Evolutionary conservation across 2,113 vertebrate species (phyloP).

Genomic region (Orycteropus afer): DNA sequence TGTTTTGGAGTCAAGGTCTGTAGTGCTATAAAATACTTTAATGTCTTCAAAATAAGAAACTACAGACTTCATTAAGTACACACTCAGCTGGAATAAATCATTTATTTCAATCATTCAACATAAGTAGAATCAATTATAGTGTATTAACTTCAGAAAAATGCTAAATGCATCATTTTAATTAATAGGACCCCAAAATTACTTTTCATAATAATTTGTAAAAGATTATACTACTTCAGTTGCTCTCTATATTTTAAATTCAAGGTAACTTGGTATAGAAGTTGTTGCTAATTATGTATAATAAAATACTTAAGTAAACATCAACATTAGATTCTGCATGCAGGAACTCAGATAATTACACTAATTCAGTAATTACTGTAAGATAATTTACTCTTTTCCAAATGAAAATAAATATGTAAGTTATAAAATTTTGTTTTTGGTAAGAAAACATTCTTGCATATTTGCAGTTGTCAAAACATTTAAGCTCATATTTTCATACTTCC

Average conservation of each 20-base stretch:
- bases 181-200: neutral
- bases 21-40: neutral
- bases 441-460: neutral
- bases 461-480: neutral
- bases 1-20: neutral
- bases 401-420: neutral
- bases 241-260: neutral
- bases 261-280: neutral
- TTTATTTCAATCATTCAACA: neutral
- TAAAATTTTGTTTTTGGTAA: neutral
- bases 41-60: neutral
- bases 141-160: slow-evolving; percentile 1
- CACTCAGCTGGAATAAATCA: neutral
- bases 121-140: neutral
- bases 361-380: neutral
- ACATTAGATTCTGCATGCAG: neutral
- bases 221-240: neutral
- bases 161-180: neutral
- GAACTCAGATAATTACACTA: neutral
- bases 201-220: neutral
- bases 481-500: neutral
- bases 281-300: neutral
- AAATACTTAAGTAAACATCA: neutral
- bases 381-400: neutral
- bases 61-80: neutral